Conservation (phyloP, 2,113 vertebrate genomes). For the Xyliphius kryptos region DNA sequence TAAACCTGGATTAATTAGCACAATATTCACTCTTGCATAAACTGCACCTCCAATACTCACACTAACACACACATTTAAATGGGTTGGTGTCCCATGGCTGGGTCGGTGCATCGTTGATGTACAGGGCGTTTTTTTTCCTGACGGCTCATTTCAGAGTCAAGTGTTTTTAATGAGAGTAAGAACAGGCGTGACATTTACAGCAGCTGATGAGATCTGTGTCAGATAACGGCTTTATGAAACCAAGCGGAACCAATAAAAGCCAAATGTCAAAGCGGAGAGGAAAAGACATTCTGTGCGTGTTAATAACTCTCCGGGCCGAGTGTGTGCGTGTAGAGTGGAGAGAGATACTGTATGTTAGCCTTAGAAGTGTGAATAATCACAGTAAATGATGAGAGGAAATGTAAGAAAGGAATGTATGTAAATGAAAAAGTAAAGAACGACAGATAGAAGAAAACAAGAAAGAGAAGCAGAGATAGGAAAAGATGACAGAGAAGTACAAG, state of each 20-base stretch:
- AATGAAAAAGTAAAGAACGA: no score
- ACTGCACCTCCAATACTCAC: slow-evolving; percentile 95
- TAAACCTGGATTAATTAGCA: slow-evolving; percentile 99
- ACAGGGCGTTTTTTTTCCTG: slow-evolving; percentile 94
- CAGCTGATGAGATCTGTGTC: slow-evolving; percentile 50
- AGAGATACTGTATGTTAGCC: no score
- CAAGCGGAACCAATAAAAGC: slow-evolving; percentile 36
- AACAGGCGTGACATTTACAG: slow-evolving; percentile 63
- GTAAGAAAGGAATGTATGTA: no score
- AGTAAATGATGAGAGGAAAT: no score
- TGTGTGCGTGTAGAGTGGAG: no score
- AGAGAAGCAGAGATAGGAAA: no score
- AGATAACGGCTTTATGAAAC: slow-evolving; percentile 54
- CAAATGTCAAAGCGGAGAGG: slow-evolving; percentile 6
- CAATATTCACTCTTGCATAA: slow-evolving; percentile 88
- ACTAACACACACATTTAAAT: slow-evolving; percentile 99
- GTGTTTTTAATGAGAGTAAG: slow-evolving; percentile 94
- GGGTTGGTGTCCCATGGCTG: slow-evolving; percentile 97
- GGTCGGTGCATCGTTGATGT: slow-evolving; percentile 89
- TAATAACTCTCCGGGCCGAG: slow-evolving; percentile 25
- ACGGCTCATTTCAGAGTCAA: slow-evolving; percentile 91
- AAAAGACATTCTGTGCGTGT: slow-evolving; percentile 19
- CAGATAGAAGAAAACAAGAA: no score
- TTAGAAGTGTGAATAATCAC: no score
- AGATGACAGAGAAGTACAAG: no score